These are phyloP conservation scores for Piprites chloris DNA, from an alignment of 2,113 vertebrate species.

Conservation along the genomic window DNA sequence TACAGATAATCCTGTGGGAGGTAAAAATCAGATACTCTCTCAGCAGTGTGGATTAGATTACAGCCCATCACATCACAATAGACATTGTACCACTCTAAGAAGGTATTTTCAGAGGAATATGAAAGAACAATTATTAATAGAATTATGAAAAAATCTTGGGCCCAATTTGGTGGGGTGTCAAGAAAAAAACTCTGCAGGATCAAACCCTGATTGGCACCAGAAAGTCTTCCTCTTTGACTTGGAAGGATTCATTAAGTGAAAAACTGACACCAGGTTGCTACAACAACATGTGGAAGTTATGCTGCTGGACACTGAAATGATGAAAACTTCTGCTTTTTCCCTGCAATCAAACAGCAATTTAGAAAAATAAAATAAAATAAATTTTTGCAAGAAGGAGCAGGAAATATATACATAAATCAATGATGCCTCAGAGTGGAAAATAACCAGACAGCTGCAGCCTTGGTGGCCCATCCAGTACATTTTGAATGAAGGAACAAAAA, in stretches of 20 bases:
- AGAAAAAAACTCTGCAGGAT: not conserved
- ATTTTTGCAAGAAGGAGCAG: not conserved
- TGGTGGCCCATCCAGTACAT: conserved; percentile 11
- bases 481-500: not conserved
- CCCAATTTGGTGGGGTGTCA: not conserved
- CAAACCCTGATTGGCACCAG: not conserved
- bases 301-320: not conserved
- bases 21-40: not conserved
- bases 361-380: not conserved
- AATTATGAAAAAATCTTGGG: not conserved
- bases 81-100: not conserved
- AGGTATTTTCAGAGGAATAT: not conserved
- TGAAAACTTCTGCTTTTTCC: not conserved
- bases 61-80: not conserved
- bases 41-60: not conserved
- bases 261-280: not conserved
- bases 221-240: not conserved
- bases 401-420: not conserved
- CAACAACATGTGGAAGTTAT: not conserved
- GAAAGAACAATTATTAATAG: not conserved
- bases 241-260: not conserved
- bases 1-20: not conserved
- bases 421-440: not conserved
- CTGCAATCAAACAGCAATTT: not conserved
- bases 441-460: not conserved